Percentiles rank a stretch among this genome's conserved stretches.
Evolutionary conservation across 1,140 invertebrate genomes (phyloP).

Genomic region (Calephelis virginiensis): DNA sequence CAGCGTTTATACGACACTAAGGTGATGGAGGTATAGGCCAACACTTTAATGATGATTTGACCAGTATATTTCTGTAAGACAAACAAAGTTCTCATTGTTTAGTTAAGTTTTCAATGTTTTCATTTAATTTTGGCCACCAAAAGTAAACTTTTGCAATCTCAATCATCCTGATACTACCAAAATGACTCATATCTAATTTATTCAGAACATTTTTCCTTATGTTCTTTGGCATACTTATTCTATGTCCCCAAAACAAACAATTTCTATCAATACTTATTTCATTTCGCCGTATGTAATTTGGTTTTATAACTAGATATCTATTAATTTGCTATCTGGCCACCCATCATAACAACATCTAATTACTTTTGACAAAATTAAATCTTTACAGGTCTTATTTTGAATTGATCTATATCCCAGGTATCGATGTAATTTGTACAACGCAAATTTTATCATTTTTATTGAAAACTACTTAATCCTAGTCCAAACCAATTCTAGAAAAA

Average conservation of each 20-base stretch:
- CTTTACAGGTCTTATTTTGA: too few relatives aligned
- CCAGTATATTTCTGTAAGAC: conserved; percentile 19
- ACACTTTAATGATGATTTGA: conserved; percentile 20
- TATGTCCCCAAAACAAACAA: conserved; percentile 36
- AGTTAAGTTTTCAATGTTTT: conserved; percentile 29
- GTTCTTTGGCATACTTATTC: conserved; percentile 28
- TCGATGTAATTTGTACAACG: too few relatives aligned
- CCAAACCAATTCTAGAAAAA: too few relatives aligned
- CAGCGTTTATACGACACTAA: conserved; percentile 32
- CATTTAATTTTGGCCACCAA: conserved; percentile 36
- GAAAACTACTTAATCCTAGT: too few relatives aligned
- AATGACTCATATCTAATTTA: conserved; percentile 35
- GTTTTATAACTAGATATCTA: conserved; percentile 23
- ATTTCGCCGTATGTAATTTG: conserved; percentile 26
- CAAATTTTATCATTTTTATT: too few relatives aligned
- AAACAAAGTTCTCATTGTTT: conserved; percentile 22
- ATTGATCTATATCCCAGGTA: too few relatives aligned
- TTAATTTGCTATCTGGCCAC: too few relatives aligned
- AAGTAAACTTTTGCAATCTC: conserved; percentile 27
- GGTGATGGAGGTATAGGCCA: conserved; percentile 25
- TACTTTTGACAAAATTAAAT: too few relatives aligned
- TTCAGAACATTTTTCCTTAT: conserved; percentile 24
- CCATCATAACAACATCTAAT: too few relatives aligned
- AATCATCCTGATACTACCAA: conserved; percentile 32
- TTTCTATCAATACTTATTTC: conserved; percentile 29